Base-by-base conservation (phyloP, 2,797 vertebrate genomes). In the Arrhamphus sclerolepis region DNA sequence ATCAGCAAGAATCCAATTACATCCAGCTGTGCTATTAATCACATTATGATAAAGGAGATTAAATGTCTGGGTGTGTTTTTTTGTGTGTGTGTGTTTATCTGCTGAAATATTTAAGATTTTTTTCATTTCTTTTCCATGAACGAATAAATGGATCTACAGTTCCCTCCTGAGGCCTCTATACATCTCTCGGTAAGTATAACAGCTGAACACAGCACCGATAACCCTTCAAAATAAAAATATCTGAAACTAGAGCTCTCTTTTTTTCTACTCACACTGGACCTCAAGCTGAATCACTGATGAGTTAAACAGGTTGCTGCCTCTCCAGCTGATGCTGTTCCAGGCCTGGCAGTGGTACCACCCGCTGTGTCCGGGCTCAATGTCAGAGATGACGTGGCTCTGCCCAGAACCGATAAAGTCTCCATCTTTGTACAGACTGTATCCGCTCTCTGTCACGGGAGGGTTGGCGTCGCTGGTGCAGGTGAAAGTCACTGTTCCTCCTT, bases 281-380 rank as follows among this genome's bases (percentile, higher is more conserved):
- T 82, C 46, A 0, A 90, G 63, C 16, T 49, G 21, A 20, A 84
- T 11, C 29, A 29, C 50, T 9, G 56, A 5, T 0, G 87, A 91
- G 44, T 69, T 80, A 0, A 70, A 42, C 11, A 38, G 11, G 21
- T 39, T 0, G 1, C 9, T 10, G 13, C 66, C 81, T 7, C 17
- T 22, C 77, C 62, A 1, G 46, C 56, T 75, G 54, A 88, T 46
- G 3, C 63, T 70, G 50, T 87, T 91, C 46, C 39, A 16, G 43
- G 83, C 85, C 46, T 56, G 62, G 53, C 89, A 91, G 74, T 52
- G 43, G 71, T 89, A 91, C 19, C 43, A 56, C 18, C 88, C 88
- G 7, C 70, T 82, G 68, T 86, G 46, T 18, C 52, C n/a, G 51
- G 67, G 67, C 63, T 76, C 76, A 44, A 87, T n/a, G 24, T 72